Percentiles rank a stretch among this genome's conserved stretches.
phyloP scores from a whole-genome alignment of 2,888 invertebrate species.

The Hermaeophaga mercurialis region DNA sequence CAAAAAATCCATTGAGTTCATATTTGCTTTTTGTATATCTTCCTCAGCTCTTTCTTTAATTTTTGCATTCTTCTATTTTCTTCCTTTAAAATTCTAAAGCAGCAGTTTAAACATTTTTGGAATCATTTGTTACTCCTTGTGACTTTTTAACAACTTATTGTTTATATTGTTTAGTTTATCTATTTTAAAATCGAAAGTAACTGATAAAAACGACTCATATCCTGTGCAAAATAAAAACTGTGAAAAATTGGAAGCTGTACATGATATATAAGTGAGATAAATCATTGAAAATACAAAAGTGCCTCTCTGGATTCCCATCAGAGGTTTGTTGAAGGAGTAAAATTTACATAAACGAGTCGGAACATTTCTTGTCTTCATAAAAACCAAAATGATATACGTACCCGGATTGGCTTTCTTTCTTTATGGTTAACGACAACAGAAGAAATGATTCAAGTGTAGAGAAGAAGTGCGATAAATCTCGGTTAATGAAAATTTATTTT shows the following conservation, averaged over 20 bases:
- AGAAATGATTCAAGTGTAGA: constrained; percentile 42
- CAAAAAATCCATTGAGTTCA: no score
- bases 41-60: no score
- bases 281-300: constrained; percentile 14
- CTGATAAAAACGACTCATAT: no score
- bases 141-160: no score
- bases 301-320: constrained; percentile 13
- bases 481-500: constrained; percentile 47
- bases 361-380: constrained; percentile 28
- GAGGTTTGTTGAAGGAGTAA: constrained; percentile 1
- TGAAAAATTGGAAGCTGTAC: constrained; percentile 4
- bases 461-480: constrained; percentile 41
- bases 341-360: constrained; percentile 24
- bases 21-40: no score
- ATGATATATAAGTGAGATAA: background rate
- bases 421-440: constrained; percentile 38
- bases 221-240: background rate
- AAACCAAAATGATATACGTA: constrained; percentile 40
- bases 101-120: no score
- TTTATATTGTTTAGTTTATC: no score
- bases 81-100: no score
- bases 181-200: no score
- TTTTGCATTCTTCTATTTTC: no score
- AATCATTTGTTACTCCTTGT: no score
- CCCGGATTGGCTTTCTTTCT: constrained; percentile 36